These are phyloP conservation scores for Callitettix versicolor DNA, from an alignment of 1,140 invertebrate genomes.

Conservation along the genomic window DNA sequence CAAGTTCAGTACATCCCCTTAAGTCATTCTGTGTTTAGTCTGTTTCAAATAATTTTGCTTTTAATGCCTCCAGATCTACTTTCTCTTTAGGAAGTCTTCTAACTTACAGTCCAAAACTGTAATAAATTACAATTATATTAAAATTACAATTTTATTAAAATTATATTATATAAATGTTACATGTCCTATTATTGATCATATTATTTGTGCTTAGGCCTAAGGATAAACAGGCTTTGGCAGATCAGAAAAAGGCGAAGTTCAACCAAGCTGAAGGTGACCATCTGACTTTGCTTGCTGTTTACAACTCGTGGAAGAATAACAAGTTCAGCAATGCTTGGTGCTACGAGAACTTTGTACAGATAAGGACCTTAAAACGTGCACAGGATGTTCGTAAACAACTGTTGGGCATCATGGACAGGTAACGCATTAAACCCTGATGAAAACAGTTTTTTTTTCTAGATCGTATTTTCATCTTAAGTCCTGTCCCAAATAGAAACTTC, in stretches of 20 bases:
- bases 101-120: too few relatives aligned
- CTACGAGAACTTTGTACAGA: conserved; percentile 99
- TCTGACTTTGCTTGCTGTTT: conserved; percentile 92
- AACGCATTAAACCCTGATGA: conserved; percentile 19
- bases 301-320: conserved; percentile 99
- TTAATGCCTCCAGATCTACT: too few relatives aligned
- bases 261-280: conserved; percentile 98
- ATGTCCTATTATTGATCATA: too few relatives aligned
- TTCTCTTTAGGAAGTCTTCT: too few relatives aligned
- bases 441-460: conserved; percentile 19
- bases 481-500: too few relatives aligned
- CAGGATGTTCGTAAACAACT: conserved; percentile 98
- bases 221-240: conserved; percentile 95
- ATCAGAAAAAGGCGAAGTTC: conserved; percentile 98
- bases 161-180: too few relatives aligned
- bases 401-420: conserved; percentile 94
- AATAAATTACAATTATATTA: too few relatives aligned
- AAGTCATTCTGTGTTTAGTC: too few relatives aligned
- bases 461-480: neutral
- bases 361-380: conserved; percentile 88
- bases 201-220: conserved; percentile 49
- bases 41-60: too few relatives aligned
- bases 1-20: too few relatives aligned
- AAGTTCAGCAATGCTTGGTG: conserved; percentile 99
- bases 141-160: too few relatives aligned